phyloP scores from a whole-genome alignment of 2,888 invertebrate genomes.

The Homarus gammarus region DNA sequence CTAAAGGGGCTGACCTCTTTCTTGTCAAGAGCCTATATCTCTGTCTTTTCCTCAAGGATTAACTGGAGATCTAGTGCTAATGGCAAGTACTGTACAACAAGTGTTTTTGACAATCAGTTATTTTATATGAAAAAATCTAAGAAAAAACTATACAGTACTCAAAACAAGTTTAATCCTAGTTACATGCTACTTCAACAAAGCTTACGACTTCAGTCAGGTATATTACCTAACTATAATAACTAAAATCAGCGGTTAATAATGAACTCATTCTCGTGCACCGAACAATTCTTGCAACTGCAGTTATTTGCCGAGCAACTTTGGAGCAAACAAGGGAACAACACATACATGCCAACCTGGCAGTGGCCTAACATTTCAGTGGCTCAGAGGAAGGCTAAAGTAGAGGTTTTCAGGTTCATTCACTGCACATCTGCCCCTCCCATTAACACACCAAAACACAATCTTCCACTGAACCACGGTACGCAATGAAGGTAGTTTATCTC shows the following conservation, averaged over 20 bases:
- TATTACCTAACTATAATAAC: not conserved
- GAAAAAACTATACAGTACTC: not conserved
- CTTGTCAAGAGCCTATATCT: not conserved
- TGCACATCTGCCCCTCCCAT: not conserved
- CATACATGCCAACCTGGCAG: not conserved
- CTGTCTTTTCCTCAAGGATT: not conserved
- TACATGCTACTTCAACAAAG: not conserved
- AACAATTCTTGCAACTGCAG: conserved; percentile 1
- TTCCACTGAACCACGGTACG: conserved; percentile 24
- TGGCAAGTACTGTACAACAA: not conserved
- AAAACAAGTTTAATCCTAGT: not conserved
- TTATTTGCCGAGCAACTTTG: conserved; percentile 1
- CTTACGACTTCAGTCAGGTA: not conserved
- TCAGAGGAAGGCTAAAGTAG: conserved; percentile 2
- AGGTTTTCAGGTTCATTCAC: not conserved
- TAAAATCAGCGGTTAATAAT: not conserved
- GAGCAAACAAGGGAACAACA: not conserved
- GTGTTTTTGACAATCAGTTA: not conserved
- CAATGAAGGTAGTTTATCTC: not conserved
- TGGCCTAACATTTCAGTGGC: not conserved
- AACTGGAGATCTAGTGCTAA: not conserved
- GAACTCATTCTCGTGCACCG: conserved; percentile 4
- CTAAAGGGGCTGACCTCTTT: not conserved
- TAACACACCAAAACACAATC: not conserved
- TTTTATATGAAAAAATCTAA: not conserved